Evolutionary conservation across 35 echinoderm and acorn worm genomes (phyloP).

Genomic region (Chiridota heheva): DNA sequence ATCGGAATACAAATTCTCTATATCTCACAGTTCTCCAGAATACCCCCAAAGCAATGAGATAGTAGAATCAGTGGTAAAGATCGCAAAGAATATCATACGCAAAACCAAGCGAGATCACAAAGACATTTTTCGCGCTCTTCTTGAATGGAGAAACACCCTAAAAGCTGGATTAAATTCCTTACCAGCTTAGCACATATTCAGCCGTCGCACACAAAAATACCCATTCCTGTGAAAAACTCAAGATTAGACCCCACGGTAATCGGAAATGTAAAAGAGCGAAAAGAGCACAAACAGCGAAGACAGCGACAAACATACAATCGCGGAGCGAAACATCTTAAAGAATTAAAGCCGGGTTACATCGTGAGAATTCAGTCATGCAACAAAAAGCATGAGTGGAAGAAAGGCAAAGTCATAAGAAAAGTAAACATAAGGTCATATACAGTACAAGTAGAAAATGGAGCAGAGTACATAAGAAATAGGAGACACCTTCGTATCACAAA

Average conservation of each 20-base stretch:
- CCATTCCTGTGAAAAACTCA: background rate
- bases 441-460: conserved; percentile 32
- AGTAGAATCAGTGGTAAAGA: conserved; percentile 22
- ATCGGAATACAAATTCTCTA: background rate
- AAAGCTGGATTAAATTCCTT: conserved; percentile 21
- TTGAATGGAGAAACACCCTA: background rate
- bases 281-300: conserved; percentile 11
- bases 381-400: conserved; percentile 15
- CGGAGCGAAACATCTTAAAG: conserved; percentile 34
- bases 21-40: conserved; percentile 8
- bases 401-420: conserved; percentile 29
- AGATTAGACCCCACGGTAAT: conserved; percentile 2
- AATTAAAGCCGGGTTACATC: conserved; percentile 33
- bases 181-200: conserved; percentile 37
- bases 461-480: conserved; percentile 20
- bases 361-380: conserved; percentile 54
- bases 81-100: background rate
- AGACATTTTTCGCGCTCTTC: background rate
- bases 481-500: conserved; percentile 11
- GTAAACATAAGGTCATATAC: conserved; percentile 45
- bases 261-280: background rate
- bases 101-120: background rate
- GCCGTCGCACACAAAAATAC: conserved; percentile 19
- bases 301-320: conserved; percentile 41
- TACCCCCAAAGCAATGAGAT: conserved; percentile 36